A percentile compares a stretch with the other conserved stretches of the same genome.
Evolutionary conservation across 2,888 invertebrate species (phyloP).

Genomic region (Philhelius pedissequus): DNA sequence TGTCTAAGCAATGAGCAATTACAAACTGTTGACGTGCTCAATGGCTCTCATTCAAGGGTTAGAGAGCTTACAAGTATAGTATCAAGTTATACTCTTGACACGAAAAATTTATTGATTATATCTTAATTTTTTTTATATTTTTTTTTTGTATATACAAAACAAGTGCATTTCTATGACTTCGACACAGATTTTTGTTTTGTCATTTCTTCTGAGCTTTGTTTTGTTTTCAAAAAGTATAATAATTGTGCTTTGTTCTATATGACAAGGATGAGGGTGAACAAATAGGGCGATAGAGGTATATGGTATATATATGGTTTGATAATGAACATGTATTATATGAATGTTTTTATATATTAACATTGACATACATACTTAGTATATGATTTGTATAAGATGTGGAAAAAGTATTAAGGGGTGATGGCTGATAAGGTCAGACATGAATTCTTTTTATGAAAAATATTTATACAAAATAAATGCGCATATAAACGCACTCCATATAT

Average conservation of each 20-base stretch:
- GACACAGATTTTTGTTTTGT: conserved; percentile 19
- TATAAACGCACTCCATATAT: no score
- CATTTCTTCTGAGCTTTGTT: conserved; percentile 3
- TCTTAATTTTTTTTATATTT: conserved; percentile 2
- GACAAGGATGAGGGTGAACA: neutral
- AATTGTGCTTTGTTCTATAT: neutral
- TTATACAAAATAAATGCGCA: neutral
- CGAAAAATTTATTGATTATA: conserved; percentile 17
- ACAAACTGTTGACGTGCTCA: conserved; percentile 20
- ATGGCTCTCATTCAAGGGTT: neutral
- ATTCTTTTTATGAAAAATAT: neutral
- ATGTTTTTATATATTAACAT: neutral
- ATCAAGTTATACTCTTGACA: conserved; percentile 6
- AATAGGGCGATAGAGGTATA: neutral
- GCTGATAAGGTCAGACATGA: neutral
- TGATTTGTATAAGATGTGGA: neutral
- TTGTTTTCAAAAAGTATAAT: conserved; percentile 15
- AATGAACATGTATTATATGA: neutral
- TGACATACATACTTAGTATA: neutral
- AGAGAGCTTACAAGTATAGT: neutral
- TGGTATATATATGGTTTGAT: neutral
- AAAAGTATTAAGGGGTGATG: neutral
- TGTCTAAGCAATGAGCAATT: conserved; percentile 1
- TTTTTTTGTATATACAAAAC: neutral
- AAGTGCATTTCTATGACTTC: conserved; percentile 20